Conservation (phyloP, 2,888 invertebrate species). For the Neria commutata region DNA sequence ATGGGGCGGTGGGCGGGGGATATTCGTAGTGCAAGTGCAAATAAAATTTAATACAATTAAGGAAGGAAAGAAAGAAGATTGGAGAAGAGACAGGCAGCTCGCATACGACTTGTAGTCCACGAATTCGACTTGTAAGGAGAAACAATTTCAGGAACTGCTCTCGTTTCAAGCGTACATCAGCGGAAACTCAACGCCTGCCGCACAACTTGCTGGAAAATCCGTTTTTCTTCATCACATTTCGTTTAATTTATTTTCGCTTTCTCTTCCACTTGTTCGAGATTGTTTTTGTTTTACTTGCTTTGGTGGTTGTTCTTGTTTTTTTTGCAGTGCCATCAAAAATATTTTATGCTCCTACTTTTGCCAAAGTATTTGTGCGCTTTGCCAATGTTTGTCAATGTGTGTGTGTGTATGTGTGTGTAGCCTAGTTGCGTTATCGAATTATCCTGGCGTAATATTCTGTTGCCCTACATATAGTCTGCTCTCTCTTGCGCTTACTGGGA, state of each 20-base stretch:
- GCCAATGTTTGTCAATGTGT: not conserved
- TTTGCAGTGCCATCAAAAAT: not conserved
- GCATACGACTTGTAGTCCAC: too few species aligned
- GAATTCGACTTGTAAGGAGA: too few species aligned
- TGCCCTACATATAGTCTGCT: too few species aligned
- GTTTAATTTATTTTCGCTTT: not conserved
- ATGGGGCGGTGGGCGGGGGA: too few species aligned
- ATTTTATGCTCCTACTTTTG: not conserved
- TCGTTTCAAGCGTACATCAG: too few species aligned
- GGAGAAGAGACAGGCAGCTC: too few species aligned
- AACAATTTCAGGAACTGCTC: too few species aligned
- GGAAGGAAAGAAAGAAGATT: too few species aligned
- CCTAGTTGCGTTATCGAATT: not conserved
- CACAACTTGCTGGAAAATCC: not conserved
- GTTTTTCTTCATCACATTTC: not conserved
- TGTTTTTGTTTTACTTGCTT: conserved; percentile 1
- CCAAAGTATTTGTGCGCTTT: not conserved
- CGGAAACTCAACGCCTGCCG: not conserved
- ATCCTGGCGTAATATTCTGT: not conserved
- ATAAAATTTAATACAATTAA: too few species aligned
- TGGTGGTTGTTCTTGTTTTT: conserved; percentile 3
- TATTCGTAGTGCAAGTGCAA: too few species aligned
- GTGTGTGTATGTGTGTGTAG: not conserved
- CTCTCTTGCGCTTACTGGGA: too few species aligned
- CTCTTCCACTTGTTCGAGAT: not conserved